These are phyloP conservation scores for Drosophila eohydei DNA, from an alignment of 2,888 invertebrate species.

Conservation along the genomic window DNA sequence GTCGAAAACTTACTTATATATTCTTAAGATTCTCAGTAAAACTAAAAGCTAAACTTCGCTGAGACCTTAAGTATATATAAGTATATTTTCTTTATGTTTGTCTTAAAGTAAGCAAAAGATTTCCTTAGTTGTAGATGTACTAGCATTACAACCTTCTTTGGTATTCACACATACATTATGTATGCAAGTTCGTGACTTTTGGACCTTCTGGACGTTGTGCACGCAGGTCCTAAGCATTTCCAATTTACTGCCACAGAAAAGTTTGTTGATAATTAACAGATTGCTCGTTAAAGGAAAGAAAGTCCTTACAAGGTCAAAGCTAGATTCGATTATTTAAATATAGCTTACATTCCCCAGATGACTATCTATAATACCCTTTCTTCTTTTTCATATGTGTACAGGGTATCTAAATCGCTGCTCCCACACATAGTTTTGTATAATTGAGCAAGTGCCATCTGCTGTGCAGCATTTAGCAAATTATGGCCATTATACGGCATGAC, in stretches of 20 bases:
- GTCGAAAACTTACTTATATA: too few species aligned
- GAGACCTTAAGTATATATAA: background rate
- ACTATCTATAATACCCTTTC: background rate
- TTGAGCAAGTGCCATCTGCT: slow-evolving; percentile 16
- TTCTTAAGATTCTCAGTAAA: too few species aligned
- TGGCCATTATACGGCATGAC: slow-evolving; percentile 38
- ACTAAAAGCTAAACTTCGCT: background rate
- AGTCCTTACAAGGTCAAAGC: background rate
- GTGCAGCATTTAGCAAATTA: slow-evolving; percentile 50
- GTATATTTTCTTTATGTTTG: too few species aligned
- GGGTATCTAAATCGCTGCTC: slow-evolving; percentile 3
- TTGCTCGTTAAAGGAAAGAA: background rate
- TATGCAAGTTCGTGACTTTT: slow-evolving; percentile 2
- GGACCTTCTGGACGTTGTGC: background rate
- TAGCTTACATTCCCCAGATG: background rate
- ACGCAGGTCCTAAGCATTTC: background rate
- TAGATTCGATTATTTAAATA: too few species aligned
- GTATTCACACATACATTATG: slow-evolving; percentile 7
- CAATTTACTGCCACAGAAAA: background rate
- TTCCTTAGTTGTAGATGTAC: background rate
- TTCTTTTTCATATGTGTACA: too few species aligned
- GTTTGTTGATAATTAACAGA: background rate
- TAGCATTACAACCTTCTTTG: background rate
- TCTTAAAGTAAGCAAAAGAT: too few species aligned
- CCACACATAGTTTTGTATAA: slow-evolving; percentile 4